Conservation (phyloP, 2,888 invertebrate genomes). For the Drosophila demipolita region DNA sequence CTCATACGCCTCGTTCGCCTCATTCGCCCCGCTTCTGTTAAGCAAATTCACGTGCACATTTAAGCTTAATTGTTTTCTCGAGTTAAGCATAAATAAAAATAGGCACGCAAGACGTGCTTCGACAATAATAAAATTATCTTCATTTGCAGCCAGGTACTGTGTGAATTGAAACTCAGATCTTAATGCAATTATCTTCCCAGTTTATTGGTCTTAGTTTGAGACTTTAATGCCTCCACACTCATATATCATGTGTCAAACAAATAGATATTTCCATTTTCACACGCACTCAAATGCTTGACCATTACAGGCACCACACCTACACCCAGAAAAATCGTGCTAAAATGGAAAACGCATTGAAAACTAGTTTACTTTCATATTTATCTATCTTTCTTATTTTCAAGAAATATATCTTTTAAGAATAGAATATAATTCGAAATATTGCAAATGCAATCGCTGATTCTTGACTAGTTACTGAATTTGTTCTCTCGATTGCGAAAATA, state of each 20-base stretch:
- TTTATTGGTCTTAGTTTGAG: not conserved
- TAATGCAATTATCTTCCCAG: constrained; percentile 12
- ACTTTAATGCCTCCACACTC: not conserved
- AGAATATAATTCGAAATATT: not conserved
- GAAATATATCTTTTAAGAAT: no score
- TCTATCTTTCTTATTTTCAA: no score
- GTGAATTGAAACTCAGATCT: constrained; percentile 17
- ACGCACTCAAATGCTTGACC: not conserved
- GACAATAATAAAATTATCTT: constrained; percentile 32
- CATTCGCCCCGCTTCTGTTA: constrained; percentile 50
- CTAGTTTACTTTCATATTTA: not conserved
- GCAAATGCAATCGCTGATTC: not conserved
- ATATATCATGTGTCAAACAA: not conserved
- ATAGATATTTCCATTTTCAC: not conserved
- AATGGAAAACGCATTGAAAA: not conserved
- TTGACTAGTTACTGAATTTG: no score
- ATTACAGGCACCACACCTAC: not conserved
- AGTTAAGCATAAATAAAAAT: constrained; percentile 48
- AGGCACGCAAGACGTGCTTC: constrained; percentile 49
- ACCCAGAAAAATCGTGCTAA: not conserved
- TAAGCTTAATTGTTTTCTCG: constrained; percentile 67
- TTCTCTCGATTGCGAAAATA: not conserved
- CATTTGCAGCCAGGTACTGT: constrained; percentile 34
- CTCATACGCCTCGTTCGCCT: constrained; percentile 65
- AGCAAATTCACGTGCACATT: constrained; percentile 71